phyloP scores from a whole-genome alignment of 2,888 invertebrate genomes.

The Invenusta paracnida region DNA sequence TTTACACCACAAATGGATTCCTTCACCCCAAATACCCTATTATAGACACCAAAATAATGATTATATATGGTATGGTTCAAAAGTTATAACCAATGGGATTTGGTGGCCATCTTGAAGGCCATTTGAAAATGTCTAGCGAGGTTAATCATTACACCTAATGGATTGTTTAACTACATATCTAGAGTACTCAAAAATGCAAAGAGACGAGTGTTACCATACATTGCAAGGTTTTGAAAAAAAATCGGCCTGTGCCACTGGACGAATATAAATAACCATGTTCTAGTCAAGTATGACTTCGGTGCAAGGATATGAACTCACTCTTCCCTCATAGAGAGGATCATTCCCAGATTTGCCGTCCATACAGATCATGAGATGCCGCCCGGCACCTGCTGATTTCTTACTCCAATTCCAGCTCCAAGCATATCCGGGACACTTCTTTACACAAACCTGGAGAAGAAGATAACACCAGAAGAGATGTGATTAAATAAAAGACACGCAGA shows the following conservation, averaged over 20 bases:
- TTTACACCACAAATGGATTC: background rate
- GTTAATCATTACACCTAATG: background rate
- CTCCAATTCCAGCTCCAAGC: background rate
- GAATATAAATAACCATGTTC: no score
- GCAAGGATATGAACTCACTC: background rate
- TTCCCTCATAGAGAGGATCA: background rate
- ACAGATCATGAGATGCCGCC: background rate
- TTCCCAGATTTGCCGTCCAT: background rate
- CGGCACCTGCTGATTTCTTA: background rate
- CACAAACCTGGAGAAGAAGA: background rate
- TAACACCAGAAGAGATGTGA: background rate
- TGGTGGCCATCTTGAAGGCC: conserved; percentile 6
- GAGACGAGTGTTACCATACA: background rate
- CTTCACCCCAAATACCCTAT: conserved; percentile 11
- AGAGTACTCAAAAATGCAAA: background rate
- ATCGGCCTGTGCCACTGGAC: background rate
- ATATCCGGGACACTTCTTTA: background rate
- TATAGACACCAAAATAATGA: background rate
- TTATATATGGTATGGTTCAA: conserved; percentile 9
- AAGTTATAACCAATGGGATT: conserved; percentile 6
- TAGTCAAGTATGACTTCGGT: no score
- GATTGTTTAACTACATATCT: background rate
- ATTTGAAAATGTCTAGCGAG: background rate
- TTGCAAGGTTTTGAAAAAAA: background rate
- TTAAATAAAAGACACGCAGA: no score